Base-by-base conservation (phyloP, 1,140 invertebrate genomes). In the roundworm (Caenorhabditis elegans) region DNA sequence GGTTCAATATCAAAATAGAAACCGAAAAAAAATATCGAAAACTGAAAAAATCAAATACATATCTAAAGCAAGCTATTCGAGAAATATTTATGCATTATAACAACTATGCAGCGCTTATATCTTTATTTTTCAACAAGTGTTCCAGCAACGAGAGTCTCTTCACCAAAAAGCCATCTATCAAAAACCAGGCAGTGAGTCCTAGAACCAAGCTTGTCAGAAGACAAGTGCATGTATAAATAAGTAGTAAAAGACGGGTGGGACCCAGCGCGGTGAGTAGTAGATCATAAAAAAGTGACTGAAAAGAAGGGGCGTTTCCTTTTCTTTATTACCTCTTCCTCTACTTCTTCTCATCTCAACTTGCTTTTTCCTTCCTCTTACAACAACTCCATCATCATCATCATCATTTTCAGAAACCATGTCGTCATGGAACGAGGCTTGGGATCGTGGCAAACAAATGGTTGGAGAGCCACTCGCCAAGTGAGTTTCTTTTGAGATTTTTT, bases 161-260 rank as follows among this genome's bases (percentile, higher is more conserved):
- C n/a, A n/a, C n/a, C n/a, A n/a, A n/a, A n/a, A n/a, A n/a, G n/a
- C n/a, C n/a, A n/a, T n/a, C 60, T 70, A 70, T 70, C 60, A 70
- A 39, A 70, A 70, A 70, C 60, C 60, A 43, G n/a, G n/a, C n/a
- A 26, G 11, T 24, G 34, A 28, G 2, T n/a, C 15, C n/a, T 19
- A 2, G n/a, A 24, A 26, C 11, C 5, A 53, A 13, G 39, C 39
- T 53, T 22, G 28, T 34, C 55, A 60, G 55, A 70, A 70, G 60
- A 70, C 34, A 70, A 70, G 60, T 70, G 60, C 60, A 70, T 70
- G 60, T 70, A 70, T 70, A 70, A 70, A 70, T 70, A 70, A 70
- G 60, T 34, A 77, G 48, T 49, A 49, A 48, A 76, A 46, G 22
- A 76, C 13, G 76, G 26, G 24, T 28, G 19, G 4, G 39, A 2